Evolutionary conservation across 2,797 vertebrate genomes (phyloP).

Genomic region (Alcedo atthis): DNA sequence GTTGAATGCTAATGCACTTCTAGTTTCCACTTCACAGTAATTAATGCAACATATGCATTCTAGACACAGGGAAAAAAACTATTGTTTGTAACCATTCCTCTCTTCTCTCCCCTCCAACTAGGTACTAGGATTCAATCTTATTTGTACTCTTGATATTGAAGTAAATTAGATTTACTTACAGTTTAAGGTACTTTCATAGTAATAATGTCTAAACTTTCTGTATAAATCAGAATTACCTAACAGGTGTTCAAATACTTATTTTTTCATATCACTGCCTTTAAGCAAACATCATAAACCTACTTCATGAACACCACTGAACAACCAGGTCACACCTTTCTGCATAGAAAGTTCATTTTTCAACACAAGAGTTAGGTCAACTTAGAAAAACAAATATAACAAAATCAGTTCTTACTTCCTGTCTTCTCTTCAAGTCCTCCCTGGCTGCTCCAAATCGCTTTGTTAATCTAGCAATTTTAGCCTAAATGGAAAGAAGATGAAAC

Average conservation of each 20-base stretch:
- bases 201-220: neutral
- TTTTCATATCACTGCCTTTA: neutral
- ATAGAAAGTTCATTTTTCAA: neutral
- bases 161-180: neutral
- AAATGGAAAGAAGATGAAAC: neutral
- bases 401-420: conserved; percentile 82
- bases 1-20: neutral
- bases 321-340: neutral
- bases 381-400: neutral
- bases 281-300: neutral
- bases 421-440: conserved; percentile 90
- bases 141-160: neutral
- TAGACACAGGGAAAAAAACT: neutral
- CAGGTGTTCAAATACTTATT: neutral
- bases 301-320: neutral
- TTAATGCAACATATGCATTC: neutral
- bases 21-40: neutral
- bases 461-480: conserved; percentile 93
- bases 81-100: neutral
- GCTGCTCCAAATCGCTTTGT: conserved; percentile 94
- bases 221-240: neutral
- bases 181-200: neutral
- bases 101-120: neutral
- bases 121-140: neutral
- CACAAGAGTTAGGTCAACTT: neutral